A percentile compares a stretch with the other conserved stretches of the same genome.
phyloP scores from a whole-genome alignment of 2,797 vertebrate species.

The Spinibarbus caldwelli region DNA sequence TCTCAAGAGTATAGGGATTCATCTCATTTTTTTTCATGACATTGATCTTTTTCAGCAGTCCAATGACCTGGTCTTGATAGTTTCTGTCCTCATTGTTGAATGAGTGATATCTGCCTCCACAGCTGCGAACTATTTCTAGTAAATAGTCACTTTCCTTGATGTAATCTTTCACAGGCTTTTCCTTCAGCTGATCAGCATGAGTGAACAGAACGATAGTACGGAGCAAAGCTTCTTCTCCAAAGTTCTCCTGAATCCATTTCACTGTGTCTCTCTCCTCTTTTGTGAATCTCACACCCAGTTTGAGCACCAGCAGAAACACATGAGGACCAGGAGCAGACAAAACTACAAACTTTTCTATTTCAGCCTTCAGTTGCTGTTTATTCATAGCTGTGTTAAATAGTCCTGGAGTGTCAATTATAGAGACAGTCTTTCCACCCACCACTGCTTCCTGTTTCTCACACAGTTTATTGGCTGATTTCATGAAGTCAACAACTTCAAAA shows the following conservation, averaged over 20 bases:
- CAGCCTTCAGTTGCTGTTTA: background rate
- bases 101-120: too few species aligned
- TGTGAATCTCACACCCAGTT: conserved; percentile 11
- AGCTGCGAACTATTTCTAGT: too few species aligned
- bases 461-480: background rate
- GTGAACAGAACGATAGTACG: conserved; percentile 35
- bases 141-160: too few species aligned
- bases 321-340: background rate
- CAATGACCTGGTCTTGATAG: background rate
- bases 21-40: too few species aligned
- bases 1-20: too few species aligned
- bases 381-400: background rate
- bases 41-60: too few species aligned
- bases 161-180: background rate
- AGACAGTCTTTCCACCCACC: background rate
- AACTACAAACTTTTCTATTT: background rate
- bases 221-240: background rate
- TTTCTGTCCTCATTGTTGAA: background rate
- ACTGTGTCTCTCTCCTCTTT: background rate
- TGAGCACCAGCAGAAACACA: conserved; percentile 36
- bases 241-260: conserved; percentile 22
- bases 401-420: conserved; percentile 42
- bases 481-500: background rate
- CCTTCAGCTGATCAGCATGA: conserved; percentile 12
- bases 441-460: background rate